Base-by-base conservation (phyloP, 2,888 invertebrate genomes). In the Pristionchus arcanus region DNA sequence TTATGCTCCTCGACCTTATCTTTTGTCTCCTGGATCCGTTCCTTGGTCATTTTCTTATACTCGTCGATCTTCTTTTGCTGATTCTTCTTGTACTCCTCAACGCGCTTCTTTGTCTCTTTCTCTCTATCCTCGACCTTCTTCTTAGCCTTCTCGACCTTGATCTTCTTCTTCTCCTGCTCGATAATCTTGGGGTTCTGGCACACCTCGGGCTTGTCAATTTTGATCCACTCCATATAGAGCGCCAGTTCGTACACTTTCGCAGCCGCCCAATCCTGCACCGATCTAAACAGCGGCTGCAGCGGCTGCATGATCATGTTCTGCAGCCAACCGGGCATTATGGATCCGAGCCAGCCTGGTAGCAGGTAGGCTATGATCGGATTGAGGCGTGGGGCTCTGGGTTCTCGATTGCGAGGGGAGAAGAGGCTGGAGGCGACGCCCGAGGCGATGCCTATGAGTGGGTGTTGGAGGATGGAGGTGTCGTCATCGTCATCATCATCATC, bases 401-500 rank as follows among this genome's bases (percentile, higher is more conserved):
- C 63, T 0, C 59, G 31, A 11, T n/a, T 1, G 1, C 34, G 31
- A 0, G 66, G 42, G 2, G 66, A 87, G 74, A 88, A 37, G 53
- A 88, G 21, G 55, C 55, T 19, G 13, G 87, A 88, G 21, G 87
- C 87, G 31, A 74, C 87, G 21, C 74, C 87, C 15, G 87, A 37
- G 25, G 87, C 87, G 0, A 88, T 34, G 49, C 87, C 87, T 5
- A 88, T 59, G 19, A 88, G 87, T 1, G 87, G 87, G n/a, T 88
- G 87, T 15, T 71, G 55, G 11, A 88, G 74, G 87, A 88, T 34
- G 87, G 74, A 59, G 66, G n/a, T 5, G 74, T 55, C 53, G n/a
- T 49, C 34, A 25, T 88, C 87, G 34, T 87, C 87, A 28, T 88
- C 87, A n/a, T n/a, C n/a, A 25, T 88, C 87, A 19, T 87, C 87